Base-by-base conservation (phyloP, 2,797 vertebrate species). In the Typhlichthys eigenmanni region DNA sequence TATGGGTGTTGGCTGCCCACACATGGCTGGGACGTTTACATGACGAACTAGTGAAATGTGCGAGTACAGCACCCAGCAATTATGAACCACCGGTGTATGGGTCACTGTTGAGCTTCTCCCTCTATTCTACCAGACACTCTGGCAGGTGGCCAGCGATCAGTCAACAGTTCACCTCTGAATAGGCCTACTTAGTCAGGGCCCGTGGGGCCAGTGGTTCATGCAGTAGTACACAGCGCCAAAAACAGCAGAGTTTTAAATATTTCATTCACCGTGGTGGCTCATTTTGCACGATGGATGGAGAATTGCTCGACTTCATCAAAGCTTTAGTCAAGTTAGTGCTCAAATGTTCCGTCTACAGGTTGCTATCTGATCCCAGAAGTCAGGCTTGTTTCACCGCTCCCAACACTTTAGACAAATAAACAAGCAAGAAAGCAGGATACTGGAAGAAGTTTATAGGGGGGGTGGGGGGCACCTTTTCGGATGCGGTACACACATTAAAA, bases 211-310 rank as follows among this genome's bases (percentile, higher is more conserved):
- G 55, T 1, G 47, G 38, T 70, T 54, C 34, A 62, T 2, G 52
- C 60, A 64, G 43, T 13, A 0, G 46, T 45, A 13, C 4, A 32
- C 79, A 69, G 55, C 72, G 68, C 34, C 63, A 75, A 54, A 71
- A 78, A 64, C 72, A 78, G 62, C 47, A 6, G 56, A 58, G 62
- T 58, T 68, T 75, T 75, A 68, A 80, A 79, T 83, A 65, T 75
- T 48, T 48, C 47, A 34, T 55, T 34, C 9, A 55, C 46, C 46
- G 46, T 24, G 24, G 19, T 10, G 62, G 72, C 61, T 48, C 16
- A 46, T 60, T 56, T 59, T 62, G 49, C 32, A 34, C 29, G 0
- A 64, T 60, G 32, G 24, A 13, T 55, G 1, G 1, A 66, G 32
- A 14, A 51, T 9, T n/a, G 34, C 34, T 38, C 8, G 34, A 38